These are phyloP conservation scores for Xiphophorus hellerii DNA, from an alignment of 2,113 vertebrate species.

Conservation along the genomic window DNA sequence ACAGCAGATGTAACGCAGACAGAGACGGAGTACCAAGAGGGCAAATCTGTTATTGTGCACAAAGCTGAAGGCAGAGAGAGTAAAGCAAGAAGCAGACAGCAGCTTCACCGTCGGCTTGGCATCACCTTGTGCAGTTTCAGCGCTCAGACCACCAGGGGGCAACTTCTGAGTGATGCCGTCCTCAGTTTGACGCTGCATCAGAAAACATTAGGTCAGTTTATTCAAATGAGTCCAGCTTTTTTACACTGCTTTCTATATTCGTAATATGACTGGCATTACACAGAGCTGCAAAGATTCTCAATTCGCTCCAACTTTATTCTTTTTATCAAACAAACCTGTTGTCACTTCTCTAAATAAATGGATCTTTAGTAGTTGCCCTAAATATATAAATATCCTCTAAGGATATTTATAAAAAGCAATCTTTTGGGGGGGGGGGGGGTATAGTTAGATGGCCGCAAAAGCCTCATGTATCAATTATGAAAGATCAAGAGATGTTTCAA, in stretches of 20 bases:
- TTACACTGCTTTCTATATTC: background rate
- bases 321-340: too few species aligned
- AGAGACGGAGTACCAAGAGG: conserved; percentile 8
- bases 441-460: too few species aligned
- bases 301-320: too few species aligned
- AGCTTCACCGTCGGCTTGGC: conserved; percentile 22
- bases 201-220: conserved; percentile 59
- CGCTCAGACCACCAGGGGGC: conserved; percentile 78
- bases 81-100: conserved; percentile 28
- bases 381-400: too few species aligned
- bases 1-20: conserved; percentile 27
- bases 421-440: too few species aligned
- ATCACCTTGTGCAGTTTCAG: conserved; percentile 81
- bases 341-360: too few species aligned
- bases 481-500: too few species aligned
- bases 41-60: conserved; percentile 8
- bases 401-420: too few species aligned
- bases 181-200: conserved; percentile 73
- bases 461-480: too few species aligned
- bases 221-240: background rate
- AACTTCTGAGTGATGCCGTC: conserved; percentile 74
- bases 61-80: conserved; percentile 15
- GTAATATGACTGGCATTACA: background rate
- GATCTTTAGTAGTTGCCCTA: too few species aligned
- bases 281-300: too few species aligned